Conservation (phyloP, 23 tunicate genomes). For the Phallusia fumigata region DNA sequence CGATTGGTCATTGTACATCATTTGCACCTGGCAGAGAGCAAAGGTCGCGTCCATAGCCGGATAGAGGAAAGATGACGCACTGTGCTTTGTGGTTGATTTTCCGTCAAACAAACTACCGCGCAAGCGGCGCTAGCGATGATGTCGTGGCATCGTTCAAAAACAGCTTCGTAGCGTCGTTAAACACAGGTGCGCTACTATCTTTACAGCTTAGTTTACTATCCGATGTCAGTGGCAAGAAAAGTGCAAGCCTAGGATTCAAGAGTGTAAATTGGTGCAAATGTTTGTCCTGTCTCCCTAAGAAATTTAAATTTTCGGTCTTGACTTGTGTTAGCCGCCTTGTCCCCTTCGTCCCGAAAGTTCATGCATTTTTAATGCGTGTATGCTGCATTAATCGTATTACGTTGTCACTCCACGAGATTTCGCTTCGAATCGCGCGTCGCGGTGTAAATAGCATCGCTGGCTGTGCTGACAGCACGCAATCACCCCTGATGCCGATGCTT, state of each 20-base stretch:
- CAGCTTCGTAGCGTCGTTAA: not conserved
- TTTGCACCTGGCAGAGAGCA: slow-evolving; percentile 14
- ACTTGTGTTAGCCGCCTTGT: not conserved
- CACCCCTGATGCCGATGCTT: not conserved
- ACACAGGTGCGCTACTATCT: not conserved
- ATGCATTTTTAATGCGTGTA: slow-evolving; percentile 12
- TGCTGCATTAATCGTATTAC: slow-evolving; percentile 7
- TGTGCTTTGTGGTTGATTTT: not conserved
- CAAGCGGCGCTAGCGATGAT: not conserved
- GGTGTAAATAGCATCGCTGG: not conserved
- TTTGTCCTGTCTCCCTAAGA: not conserved
- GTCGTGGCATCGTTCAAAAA: not conserved
- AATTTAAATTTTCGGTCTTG: not conserved
- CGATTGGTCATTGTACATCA: not conserved
- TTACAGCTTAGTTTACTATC: too few species aligned
- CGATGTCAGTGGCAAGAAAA: too few species aligned
- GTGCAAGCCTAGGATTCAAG: too few species aligned
- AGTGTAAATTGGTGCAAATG: too few species aligned
- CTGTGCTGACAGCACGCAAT: not conserved
- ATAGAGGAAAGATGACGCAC: slow-evolving; percentile 2
- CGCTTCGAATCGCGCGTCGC: not conserved
- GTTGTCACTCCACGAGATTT: not conserved
- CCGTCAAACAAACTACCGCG: not conserved
- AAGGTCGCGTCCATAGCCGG: not conserved
- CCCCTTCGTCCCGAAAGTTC: not conserved